Evolutionary conservation across 2,797 vertebrate species (phyloP).

Genomic region (Tapera naevia): DNA sequence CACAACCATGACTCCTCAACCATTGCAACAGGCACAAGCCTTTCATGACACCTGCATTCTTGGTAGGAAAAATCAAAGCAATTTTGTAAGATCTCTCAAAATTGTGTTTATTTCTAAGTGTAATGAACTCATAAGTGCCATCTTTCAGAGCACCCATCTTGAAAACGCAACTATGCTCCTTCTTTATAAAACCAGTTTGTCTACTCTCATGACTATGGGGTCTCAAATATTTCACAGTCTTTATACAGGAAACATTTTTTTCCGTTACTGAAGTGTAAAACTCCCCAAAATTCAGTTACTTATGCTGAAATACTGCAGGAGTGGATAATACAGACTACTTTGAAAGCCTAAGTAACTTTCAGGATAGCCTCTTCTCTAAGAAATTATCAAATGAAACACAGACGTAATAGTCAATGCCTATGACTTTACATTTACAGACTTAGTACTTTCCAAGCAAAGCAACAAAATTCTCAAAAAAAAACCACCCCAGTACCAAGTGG

Average conservation of each 20-base stretch:
- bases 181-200: neutral
- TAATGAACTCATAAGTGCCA: neutral
- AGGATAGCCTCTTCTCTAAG: neutral
- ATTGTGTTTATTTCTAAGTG: neutral
- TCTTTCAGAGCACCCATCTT: neutral
- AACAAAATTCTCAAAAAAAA: neutral
- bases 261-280: neutral
- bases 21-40: neutral
- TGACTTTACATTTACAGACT: neutral
- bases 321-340: neutral
- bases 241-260: neutral
- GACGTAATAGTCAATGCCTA: fast-evolving
- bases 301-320: neutral
- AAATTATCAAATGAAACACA: neutral
- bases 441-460: neutral
- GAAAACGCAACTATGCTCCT: neutral
- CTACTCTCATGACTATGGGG: neutral
- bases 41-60: neutral
- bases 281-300: neutral
- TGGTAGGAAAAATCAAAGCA: neutral
- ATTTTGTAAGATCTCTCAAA: neutral
- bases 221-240: neutral
- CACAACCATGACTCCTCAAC: neutral
- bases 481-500: neutral
- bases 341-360: neutral